Evolutionary conservation across 2,888 invertebrate genomes (phyloP).

Genomic region (Caenorhabditis angaria): DNA sequence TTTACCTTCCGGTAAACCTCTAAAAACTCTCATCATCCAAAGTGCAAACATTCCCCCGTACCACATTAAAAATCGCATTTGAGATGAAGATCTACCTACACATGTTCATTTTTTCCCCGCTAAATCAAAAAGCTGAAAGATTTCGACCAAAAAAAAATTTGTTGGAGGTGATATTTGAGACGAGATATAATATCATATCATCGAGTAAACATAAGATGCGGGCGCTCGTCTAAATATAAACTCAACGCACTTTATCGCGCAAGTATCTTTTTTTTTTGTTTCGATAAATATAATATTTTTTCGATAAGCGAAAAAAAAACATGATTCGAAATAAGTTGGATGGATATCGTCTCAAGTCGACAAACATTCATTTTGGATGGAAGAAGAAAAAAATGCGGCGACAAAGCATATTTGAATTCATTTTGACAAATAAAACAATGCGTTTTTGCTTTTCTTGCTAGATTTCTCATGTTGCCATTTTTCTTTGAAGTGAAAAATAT

Average conservation of each 20-base stretch:
- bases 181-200: constrained; percentile 4
- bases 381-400: not conserved
- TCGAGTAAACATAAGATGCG: not conserved
- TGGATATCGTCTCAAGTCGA: not conserved
- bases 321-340: not conserved
- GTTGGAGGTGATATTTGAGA: not conserved
- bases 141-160: not conserved
- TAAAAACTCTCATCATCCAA: not conserved
- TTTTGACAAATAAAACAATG: not conserved
- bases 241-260: not conserved
- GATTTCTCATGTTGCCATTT: no score
- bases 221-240: constrained; percentile 2
- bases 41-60: not conserved
- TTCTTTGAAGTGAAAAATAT: no score
- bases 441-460: not conserved
- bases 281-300: no score
- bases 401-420: not conserved
- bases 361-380: not conserved
- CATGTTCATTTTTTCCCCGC: not conserved
- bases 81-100: not conserved
- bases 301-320: not conserved
- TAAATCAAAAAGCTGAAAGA: not conserved
- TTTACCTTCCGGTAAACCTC: not conserved
- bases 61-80: not conserved
- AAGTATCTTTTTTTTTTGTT: not conserved